A percentile compares a stretch with the other conserved stretches of the same genome.
Evolutionary conservation across 2,113 vertebrate species (phyloP).

Genomic region (Sus scrofa): T2T-Sscrofa CM000821.6:50636001-50636500

Average conservation of each 20-base stretch:
- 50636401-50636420: too few relatives aligned
- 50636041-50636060: background rate
- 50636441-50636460: too few relatives aligned
- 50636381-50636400: too few relatives aligned
- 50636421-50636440: too few relatives aligned
- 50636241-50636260: background rate
- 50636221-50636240: background rate
- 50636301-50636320: too few relatives aligned
- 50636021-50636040: background rate
- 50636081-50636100: background rate
- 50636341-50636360: too few relatives aligned
- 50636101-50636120: background rate
- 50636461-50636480: too few relatives aligned
- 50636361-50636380: too few relatives aligned
- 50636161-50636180: background rate
- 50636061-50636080: background rate
- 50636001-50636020: background rate
- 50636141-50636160: background rate
- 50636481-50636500: too few relatives aligned
- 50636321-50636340: too few relatives aligned
- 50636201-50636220: background rate
- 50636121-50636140: background rate
- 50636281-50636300: too few relatives aligned
- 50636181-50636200: background rate
- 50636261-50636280: too few relatives aligned